Percentiles rank a stretch among this genome's conserved stretches.
Conservation (phyloP, 2,113 vertebrate genomes). For the Daphoenositta chrysoptera region DNA sequence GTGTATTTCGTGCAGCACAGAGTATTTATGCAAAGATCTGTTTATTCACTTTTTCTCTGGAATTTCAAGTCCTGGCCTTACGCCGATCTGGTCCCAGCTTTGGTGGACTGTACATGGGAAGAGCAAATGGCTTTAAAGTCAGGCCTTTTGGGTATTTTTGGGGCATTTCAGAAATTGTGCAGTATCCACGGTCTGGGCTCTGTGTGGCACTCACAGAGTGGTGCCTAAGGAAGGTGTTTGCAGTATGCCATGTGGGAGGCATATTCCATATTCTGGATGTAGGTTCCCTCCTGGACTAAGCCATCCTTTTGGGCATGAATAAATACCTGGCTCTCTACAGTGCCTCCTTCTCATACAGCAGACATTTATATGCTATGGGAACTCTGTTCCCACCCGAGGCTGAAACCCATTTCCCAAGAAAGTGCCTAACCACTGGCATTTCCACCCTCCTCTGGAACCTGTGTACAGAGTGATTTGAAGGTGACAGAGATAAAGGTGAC, state of each 20-base stretch:
- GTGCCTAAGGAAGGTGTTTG: not conserved
- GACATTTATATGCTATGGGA: not conserved
- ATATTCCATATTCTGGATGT: not conserved
- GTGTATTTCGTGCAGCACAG: not conserved
- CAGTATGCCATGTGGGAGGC: not conserved
- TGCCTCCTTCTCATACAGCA: not conserved
- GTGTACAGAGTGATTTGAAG: not conserved
- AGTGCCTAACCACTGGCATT: not conserved
- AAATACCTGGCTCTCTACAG: not conserved
- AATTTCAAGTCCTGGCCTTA: not conserved
- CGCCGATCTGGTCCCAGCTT: accelerated
- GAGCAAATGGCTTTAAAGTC: not conserved
- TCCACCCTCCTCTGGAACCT: not conserved
- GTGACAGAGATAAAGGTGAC: not conserved
- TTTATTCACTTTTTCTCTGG: not conserved
- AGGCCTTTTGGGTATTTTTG: not conserved
- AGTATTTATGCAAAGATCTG: not conserved
- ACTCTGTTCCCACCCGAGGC: not conserved
- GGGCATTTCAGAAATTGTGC: not conserved
- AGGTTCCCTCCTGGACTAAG: not conserved
- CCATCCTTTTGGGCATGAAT: not conserved
- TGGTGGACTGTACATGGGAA: not conserved
- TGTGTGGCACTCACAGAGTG: not conserved
- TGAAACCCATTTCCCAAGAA: not conserved
- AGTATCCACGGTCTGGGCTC: not conserved